Evolutionary conservation across 2,888 invertebrate species (phyloP).

Genomic region (Mystacides longicornis): DNA sequence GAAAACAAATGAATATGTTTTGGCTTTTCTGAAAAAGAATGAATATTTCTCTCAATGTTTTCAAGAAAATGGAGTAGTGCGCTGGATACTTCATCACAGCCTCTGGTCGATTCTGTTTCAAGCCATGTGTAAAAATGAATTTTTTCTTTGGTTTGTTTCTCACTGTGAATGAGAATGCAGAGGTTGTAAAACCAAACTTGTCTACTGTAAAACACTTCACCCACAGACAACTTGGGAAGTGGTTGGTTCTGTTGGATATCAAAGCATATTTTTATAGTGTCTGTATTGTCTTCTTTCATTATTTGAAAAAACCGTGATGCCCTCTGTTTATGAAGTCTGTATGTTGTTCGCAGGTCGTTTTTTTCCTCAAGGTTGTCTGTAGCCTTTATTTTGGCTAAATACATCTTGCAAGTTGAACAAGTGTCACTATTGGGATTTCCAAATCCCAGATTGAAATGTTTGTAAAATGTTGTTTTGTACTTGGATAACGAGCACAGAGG

Average conservation of each 20-base stretch:
- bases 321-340: not conserved
- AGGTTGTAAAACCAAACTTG: constrained; percentile 1
- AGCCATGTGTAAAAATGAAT: not conserved
- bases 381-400: not conserved
- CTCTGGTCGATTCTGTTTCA: not conserved
- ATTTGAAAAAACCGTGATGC: not conserved
- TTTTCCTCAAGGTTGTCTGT: not conserved
- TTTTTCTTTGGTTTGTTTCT: not conserved
- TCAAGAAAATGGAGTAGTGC: not conserved
- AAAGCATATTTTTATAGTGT: not conserved
- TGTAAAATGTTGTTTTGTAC: not conserved
- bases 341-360: not conserved
- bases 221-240: not conserved
- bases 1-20: not conserved
- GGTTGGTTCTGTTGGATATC: not conserved
- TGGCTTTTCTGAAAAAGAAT: not conserved
- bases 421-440: constrained; percentile 1
- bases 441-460: not conserved
- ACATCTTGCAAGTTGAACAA: constrained; percentile 1
- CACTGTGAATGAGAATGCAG: not conserved
- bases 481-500: not conserved
- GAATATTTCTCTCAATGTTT: not conserved
- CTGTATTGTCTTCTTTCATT: not conserved
- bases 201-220: not conserved
- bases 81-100: not conserved